phyloP scores from a whole-genome alignment of 2,888 invertebrate genomes.

The Calliopum simillimum region DNA sequence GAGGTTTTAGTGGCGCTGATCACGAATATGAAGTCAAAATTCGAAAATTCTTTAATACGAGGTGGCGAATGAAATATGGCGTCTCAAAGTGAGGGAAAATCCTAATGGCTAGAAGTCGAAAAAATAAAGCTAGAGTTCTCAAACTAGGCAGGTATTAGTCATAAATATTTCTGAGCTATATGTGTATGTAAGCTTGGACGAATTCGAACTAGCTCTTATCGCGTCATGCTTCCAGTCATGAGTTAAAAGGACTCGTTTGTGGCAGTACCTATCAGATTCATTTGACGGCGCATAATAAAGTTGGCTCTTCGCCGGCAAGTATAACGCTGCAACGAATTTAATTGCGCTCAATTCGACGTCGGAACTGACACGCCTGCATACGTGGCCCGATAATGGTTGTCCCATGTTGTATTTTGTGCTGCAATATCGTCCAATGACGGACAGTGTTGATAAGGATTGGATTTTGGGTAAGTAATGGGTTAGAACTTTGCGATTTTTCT shows the following conservation, averaged over 20 bases:
- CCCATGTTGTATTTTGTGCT: conserved; percentile 77
- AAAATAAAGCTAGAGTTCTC: too few species aligned
- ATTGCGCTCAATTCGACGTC: conserved; percentile 79
- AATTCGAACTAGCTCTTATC: too few species aligned
- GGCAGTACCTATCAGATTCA: conserved; percentile 81
- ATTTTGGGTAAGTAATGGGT: conserved; percentile 70
- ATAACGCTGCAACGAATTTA: conserved; percentile 74
- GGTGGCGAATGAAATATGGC: too few species aligned
- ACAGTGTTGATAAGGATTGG: conserved; percentile 75
- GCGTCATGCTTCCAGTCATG: conserved; percentile 75
- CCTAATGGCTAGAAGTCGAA: too few species aligned
- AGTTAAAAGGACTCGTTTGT: conserved; percentile 77
- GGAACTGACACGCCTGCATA: conserved; percentile 74
- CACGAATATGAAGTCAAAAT: too few species aligned
- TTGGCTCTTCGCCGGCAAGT: conserved; percentile 78
- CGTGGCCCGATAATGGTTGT: conserved; percentile 82
- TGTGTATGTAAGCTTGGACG: too few species aligned
- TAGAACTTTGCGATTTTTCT: too few species aligned
- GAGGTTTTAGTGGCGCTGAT: too few species aligned
- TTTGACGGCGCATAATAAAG: conserved; percentile 77
- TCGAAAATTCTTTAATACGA: too few species aligned
- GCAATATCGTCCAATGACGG: conserved; percentile 72
- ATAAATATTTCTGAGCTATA: too few species aligned
- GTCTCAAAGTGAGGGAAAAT: too few species aligned
- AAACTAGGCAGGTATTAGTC: too few species aligned